These are phyloP conservation scores for Drosophila pullipes DNA, from an alignment of 2,888 invertebrate genomes.

Conservation along the genomic window DNA sequence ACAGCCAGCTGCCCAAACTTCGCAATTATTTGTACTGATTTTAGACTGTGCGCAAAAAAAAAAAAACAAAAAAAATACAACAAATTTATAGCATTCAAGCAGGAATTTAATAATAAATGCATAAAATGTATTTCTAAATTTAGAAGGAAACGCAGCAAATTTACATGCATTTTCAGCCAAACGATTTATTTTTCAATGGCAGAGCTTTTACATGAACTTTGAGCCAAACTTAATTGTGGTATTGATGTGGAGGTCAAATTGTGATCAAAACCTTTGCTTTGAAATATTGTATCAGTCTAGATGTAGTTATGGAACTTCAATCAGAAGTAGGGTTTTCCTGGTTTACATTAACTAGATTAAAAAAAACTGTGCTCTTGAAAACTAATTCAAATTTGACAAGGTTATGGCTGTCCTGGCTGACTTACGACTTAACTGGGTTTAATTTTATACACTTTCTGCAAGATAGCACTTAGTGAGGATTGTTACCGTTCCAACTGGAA, in stretches of 20 bases:
- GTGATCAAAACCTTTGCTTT: not conserved
- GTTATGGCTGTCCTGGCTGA: too few species aligned
- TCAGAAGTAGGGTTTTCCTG: not conserved
- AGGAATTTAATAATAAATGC: not conserved
- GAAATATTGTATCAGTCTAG: not conserved
- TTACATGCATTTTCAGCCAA: not conserved
- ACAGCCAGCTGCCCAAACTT: not conserved
- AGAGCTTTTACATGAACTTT: not conserved
- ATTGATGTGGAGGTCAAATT: not conserved
- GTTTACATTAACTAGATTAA: not conserved
- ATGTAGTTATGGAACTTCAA: not conserved
- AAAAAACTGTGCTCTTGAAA: not conserved
- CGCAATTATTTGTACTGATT: not conserved
- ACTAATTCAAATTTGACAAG: not conserved
- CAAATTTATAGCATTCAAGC: not conserved
- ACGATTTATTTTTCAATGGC: not conserved
- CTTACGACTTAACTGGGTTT: not conserved
- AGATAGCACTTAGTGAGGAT: not conserved
- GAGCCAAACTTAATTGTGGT: too few species aligned
- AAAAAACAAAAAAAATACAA: too few species aligned
- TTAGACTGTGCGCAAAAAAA: not conserved
- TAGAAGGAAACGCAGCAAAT: not conserved
- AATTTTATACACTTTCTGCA: not conserved
- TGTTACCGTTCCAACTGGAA: not conserved
- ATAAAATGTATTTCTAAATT: not conserved